Conservation (phyloP, 2,113 vertebrate genomes). For the Leucopternis melanops region DNA sequence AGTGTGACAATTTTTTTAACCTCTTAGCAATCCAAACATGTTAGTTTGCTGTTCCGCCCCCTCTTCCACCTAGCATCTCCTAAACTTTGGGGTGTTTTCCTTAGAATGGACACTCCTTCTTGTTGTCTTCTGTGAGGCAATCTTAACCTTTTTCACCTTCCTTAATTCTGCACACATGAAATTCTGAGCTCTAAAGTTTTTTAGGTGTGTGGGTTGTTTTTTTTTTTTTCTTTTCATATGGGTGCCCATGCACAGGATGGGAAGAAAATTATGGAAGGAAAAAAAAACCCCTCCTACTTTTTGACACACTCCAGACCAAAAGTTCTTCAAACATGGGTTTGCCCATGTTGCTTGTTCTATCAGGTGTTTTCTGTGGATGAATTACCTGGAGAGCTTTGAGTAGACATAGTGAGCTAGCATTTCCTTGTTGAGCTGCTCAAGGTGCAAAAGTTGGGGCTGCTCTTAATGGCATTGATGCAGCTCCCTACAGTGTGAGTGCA, state of each 20-base stretch:
- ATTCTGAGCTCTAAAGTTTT: not conserved
- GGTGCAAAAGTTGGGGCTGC: not conserved
- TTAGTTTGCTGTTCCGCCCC: not conserved
- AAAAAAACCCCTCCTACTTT: not conserved
- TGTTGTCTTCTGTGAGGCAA: not conserved
- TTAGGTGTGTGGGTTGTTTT: not conserved
- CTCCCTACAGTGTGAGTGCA: not conserved
- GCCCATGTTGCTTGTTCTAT: not conserved
- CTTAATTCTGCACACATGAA: not conserved
- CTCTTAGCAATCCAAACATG: not conserved
- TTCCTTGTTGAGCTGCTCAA: not conserved
- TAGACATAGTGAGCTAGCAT: not conserved
- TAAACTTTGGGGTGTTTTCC: not conserved
- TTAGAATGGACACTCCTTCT: not conserved
- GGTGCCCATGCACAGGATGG: not conserved
- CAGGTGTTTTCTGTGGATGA: not conserved
- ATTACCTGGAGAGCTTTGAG: not conserved
- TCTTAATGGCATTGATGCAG: not conserved
- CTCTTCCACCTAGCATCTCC: not conserved
- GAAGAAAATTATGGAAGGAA: not conserved
- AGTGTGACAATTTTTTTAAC: slow-evolving; percentile 42
- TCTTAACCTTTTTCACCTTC: not conserved
- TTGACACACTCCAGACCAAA: not conserved
- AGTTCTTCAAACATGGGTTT: not conserved
- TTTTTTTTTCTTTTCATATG: not conserved